phyloP scores from a whole-genome alignment of 2,888 invertebrate genomes.

The Cephalotes varians region DNA sequence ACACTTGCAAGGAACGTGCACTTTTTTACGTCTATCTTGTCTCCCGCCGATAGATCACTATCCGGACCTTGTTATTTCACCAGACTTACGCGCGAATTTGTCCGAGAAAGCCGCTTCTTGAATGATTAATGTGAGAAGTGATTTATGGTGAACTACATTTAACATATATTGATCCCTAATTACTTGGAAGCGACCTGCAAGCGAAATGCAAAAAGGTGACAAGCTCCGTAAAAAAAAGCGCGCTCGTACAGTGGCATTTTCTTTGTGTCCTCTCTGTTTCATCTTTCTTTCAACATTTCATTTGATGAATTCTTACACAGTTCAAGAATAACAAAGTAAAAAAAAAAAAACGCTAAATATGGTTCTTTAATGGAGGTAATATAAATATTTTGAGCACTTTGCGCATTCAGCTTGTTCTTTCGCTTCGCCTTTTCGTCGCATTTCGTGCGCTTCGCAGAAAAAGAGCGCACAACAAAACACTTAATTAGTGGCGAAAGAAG shows the following conservation, averaged over 20 bases:
- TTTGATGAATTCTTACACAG: background rate
- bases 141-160: slow-evolving; percentile 30
- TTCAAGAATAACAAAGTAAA: background rate
- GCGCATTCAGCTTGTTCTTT: background rate
- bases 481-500: slow-evolving; percentile 40
- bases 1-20: background rate
- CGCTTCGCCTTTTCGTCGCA: background rate
- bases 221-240: background rate
- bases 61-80: slow-evolving; percentile 27
- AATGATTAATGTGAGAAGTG: slow-evolving; percentile 38
- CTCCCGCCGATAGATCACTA: slow-evolving; percentile 16
- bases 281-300: background rate
- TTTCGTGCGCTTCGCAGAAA: slow-evolving; percentile 11
- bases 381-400: slow-evolving; percentile 9
- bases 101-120: background rate
- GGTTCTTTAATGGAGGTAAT: background rate
- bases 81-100: background rate
- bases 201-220: slow-evolving; percentile 17
- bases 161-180: slow-evolving; percentile 39
- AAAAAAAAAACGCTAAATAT: background rate
- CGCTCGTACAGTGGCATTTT: background rate
- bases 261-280: background rate
- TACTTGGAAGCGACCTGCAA: slow-evolving; percentile 10
- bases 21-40: slow-evolving; percentile 10
- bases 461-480: slow-evolving; percentile 18